Percentiles rank a stretch among this genome's conserved stretches.
phyloP scores from a whole-genome alignment of 2,888 invertebrate species.

The Piscicola geometra region DNA sequence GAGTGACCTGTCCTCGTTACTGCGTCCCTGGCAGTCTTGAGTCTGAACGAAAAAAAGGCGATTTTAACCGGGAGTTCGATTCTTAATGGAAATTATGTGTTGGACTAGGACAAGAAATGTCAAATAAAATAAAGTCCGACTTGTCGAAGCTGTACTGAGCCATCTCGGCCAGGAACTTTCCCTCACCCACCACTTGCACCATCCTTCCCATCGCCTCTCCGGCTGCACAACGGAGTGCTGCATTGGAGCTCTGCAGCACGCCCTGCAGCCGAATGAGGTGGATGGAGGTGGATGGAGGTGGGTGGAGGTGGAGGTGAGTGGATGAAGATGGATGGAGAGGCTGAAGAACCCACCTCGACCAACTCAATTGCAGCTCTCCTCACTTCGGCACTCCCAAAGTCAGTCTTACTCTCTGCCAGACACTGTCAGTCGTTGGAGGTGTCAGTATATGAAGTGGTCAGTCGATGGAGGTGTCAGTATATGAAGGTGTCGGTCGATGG shows the following conservation, averaged over 20 bases:
- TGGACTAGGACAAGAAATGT: no score
- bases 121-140: no score
- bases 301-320: no score
- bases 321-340: no score
- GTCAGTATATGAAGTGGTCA: no score
- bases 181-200: conserved; percentile 81
- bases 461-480: no score
- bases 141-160: conserved; percentile 84
- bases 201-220: conserved; percentile 90
- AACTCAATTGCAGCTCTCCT: conserved; percentile 71
- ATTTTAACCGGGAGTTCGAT: no score
- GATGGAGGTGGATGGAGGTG: no score
- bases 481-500: no score
- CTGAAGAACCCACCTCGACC: conserved; percentile 68
- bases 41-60: no score
- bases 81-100: no score
- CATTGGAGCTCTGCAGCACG: conserved; percentile 58
- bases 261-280: conserved; percentile 48
- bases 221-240: conserved; percentile 78
- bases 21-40: conserved; percentile 80
- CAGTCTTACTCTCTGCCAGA: conserved; percentile 76
- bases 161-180: conserved; percentile 79
- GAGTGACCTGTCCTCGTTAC: conserved; percentile 78
- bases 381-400: conserved; percentile 80
- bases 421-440: no score